Percentiles rank a stretch among this genome's conserved stretches.
phyloP scores from a whole-genome alignment of 2,113 vertebrate species.

The Callorhinus ursinus region DNA sequence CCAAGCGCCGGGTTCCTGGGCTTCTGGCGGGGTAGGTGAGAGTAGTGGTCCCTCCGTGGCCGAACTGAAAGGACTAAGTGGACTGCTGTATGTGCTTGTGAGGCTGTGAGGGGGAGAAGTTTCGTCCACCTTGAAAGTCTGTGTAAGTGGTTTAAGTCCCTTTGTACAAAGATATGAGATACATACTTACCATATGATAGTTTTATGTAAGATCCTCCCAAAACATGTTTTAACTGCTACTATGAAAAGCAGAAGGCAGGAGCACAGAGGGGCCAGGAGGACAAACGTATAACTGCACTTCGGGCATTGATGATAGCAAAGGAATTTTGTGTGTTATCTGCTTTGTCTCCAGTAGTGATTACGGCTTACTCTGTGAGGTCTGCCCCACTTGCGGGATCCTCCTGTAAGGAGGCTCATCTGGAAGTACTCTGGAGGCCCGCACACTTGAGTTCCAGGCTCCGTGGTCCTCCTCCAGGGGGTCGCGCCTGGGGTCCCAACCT shows the following conservation, averaged over 20 bases:
- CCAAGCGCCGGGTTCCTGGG: background rate
- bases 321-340: background rate
- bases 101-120: background rate
- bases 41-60: rapidly evolving
- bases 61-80: too few relatives aligned
- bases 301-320: background rate
- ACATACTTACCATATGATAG: background rate
- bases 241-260: background rate
- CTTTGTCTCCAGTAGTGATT: background rate
- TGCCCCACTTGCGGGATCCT: background rate
- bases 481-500: background rate
- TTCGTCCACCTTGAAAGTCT: background rate
- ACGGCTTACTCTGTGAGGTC: background rate
- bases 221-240: background rate
- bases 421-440: background rate
- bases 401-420: background rate
- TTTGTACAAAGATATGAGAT: background rate
- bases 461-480: background rate
- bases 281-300: background rate
- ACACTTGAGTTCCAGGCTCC: background rate
- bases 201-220: background rate
- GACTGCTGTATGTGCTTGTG: background rate
- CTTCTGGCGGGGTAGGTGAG: background rate
- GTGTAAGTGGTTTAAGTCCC: background rate
- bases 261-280: background rate